These are phyloP conservation scores for Lophius piscatorius DNA, from an alignment of 2,113 vertebrate genomes.

Conservation along the genomic window DNA sequence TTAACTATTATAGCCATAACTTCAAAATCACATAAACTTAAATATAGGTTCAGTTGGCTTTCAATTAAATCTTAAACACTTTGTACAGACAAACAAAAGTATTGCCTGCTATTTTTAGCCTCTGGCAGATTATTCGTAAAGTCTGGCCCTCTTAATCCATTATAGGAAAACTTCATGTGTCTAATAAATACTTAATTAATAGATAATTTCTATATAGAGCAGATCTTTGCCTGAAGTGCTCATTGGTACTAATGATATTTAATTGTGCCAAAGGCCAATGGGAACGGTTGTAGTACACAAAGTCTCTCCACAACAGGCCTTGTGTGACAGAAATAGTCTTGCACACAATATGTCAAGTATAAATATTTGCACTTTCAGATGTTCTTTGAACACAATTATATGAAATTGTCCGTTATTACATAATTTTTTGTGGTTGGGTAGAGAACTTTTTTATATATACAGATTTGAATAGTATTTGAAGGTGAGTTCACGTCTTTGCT, in stretches of 20 bases:
- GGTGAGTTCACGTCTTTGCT: no score
- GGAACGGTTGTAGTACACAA: slow-evolving; percentile 17
- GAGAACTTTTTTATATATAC: no score
- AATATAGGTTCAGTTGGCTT: no score
- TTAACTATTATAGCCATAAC: neutral
- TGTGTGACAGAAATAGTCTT: slow-evolving; percentile 4
- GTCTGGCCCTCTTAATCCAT: slow-evolving; percentile 1
- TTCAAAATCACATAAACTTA: no score
- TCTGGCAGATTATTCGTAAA: slow-evolving; percentile 4
- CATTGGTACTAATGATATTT: slow-evolving; percentile 17
- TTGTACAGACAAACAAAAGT: neutral
- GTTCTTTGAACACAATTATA: slow-evolving; percentile 9
- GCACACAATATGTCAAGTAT: neutral
- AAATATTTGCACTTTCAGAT: slow-evolving; percentile 27
- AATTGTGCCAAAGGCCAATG: neutral
- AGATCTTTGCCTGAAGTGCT: slow-evolving; percentile 21
- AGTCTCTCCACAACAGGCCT: neutral
- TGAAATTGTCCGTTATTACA: slow-evolving; percentile 13
- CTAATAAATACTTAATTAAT: slow-evolving; percentile 34
- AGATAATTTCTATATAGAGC: slow-evolving; percentile 12
- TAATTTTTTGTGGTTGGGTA: no score
- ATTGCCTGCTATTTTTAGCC: neutral
- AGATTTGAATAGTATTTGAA: no score
- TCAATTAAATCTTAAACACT: slow-evolving; percentile 8
- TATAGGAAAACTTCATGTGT: slow-evolving; percentile 27